A percentile compares a stretch with the other conserved stretches of the same genome.
phyloP scores from a whole-genome alignment of 1,140 invertebrate species.

The Cydia fagiglandana region DNA sequence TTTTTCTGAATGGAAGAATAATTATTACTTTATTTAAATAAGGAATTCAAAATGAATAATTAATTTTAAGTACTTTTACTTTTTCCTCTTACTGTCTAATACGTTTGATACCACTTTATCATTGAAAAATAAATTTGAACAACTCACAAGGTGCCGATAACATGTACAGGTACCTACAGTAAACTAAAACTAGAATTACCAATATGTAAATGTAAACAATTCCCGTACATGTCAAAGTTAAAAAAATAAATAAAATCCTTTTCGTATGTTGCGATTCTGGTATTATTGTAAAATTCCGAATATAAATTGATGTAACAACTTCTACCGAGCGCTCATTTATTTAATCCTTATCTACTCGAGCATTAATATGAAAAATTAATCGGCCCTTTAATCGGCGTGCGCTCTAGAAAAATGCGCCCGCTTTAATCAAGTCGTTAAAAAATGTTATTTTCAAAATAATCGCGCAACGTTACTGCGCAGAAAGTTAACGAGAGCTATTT shows the following conservation, averaged over 20 bases:
- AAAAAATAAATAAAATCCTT: neutral
- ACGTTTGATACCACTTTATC: no score
- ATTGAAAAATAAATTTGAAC: no score
- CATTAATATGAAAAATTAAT: constrained; percentile 52
- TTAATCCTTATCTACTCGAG: constrained; percentile 29
- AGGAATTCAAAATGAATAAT: neutral
- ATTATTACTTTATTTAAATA: neutral
- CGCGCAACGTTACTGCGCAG: constrained; percentile 53
- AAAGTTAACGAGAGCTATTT: constrained; percentile 74
- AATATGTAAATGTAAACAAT: neutral
- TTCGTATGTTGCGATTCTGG: neutral
- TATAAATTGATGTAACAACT: constrained; percentile 25
- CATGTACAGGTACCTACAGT: no score
- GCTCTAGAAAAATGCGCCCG: constrained; percentile 45
- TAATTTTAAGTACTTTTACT: no score
- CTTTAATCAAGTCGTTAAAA: constrained; percentile 67
- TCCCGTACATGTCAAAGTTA: no score
- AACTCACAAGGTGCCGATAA: no score
- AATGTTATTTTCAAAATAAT: constrained; percentile 69
- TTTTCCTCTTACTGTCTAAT: no score
- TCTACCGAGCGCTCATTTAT: constrained; percentile 1
- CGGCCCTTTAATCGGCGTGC: constrained; percentile 28
- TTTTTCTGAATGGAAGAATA: neutral
- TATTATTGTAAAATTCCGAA: constrained; percentile 1
- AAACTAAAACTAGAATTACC: no score